phyloP scores from a whole-genome alignment of 2,888 invertebrate genomes.

The Lathronympha strigana region DNA sequence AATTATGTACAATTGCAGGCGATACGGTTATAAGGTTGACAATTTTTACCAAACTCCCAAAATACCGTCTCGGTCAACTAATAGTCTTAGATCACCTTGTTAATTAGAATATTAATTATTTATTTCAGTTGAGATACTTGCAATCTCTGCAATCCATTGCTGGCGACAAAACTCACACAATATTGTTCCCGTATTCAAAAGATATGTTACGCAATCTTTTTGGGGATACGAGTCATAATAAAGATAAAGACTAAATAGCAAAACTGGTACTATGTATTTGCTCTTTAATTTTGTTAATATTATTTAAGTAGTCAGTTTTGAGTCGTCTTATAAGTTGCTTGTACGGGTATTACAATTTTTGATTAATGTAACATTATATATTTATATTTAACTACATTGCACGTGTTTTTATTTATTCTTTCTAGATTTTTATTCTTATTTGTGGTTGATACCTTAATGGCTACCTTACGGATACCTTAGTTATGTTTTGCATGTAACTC shows the following conservation, averaged over 20 bases:
- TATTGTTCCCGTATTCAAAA: constrained; percentile 93
- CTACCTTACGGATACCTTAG: too few relatives aligned
- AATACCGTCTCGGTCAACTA: too few relatives aligned
- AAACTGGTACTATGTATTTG: background rate
- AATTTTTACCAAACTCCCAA: too few relatives aligned
- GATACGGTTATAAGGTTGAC: too few relatives aligned
- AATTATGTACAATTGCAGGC: too few relatives aligned
- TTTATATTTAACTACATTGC: background rate
- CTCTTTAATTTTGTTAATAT: background rate
- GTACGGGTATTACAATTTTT: background rate
- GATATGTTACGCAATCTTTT: constrained; percentile 82
- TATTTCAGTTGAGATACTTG: constrained; percentile 87
- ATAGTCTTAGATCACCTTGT: too few relatives aligned
- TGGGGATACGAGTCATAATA: too few relatives aligned
- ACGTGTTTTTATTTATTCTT: background rate
- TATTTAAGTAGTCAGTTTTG: background rate
- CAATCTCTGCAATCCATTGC: constrained; percentile 94
- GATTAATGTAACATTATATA: background rate
- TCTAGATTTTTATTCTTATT: too few relatives aligned
- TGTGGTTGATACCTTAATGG: too few relatives aligned
- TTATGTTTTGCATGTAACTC: too few relatives aligned
- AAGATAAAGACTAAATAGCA: too few relatives aligned
- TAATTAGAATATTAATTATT: background rate
- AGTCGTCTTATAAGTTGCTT: constrained; percentile 3
- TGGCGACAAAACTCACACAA: constrained; percentile 94